Evolutionary conservation across 2,888 invertebrate species (phyloP).

Genomic region (Ophonus ardosiacus): DNA sequence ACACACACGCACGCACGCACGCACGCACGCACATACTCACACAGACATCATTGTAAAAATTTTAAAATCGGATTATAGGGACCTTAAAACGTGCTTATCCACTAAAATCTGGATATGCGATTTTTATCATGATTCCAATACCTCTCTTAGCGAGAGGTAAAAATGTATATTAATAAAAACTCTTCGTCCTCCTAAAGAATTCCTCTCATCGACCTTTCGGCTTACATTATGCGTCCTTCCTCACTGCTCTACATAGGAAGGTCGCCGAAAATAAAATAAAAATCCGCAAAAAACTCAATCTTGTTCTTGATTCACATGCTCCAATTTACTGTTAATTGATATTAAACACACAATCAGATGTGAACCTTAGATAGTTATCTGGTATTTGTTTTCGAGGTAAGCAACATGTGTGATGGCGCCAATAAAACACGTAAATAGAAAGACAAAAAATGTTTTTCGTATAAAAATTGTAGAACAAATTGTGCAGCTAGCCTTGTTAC

Average conservation of each 20-base stretch:
- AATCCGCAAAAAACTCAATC: slow-evolving; percentile 15
- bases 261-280: slow-evolving; percentile 45
- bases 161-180: neutral
- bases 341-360: neutral
- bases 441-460: neutral
- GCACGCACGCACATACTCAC: too few species aligned
- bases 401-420: neutral
- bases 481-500: neutral
- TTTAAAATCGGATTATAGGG: too few species aligned
- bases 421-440: neutral
- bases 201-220: neutral
- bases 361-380: neutral
- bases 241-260: slow-evolving; percentile 35
- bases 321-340: neutral
- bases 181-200: neutral
- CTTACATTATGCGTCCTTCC: neutral
- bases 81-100: too few species aligned
- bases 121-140: too few species aligned
- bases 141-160: too few species aligned
- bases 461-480: neutral
- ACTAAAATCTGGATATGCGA: too few species aligned
- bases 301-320: slow-evolving; percentile 34
- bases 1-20: too few species aligned
- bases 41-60: too few species aligned
- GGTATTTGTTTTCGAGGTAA: neutral